phyloP scores from a whole-genome alignment of 2,888 invertebrate species.

The Cactoblastis cactorum region DNA sequence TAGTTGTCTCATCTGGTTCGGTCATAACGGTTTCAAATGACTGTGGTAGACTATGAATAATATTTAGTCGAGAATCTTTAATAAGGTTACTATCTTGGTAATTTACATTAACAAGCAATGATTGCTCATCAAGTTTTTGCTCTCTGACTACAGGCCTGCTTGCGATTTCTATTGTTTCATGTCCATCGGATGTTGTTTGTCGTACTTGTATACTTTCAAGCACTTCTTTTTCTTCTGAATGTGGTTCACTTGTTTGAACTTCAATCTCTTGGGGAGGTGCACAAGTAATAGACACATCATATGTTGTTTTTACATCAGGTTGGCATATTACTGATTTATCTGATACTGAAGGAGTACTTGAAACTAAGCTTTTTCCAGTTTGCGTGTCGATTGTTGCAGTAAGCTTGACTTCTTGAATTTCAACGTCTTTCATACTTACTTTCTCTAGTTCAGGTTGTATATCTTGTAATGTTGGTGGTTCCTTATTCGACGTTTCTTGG shows the following conservation, averaged over 20 bases:
- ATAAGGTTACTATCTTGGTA: conserved; percentile 79
- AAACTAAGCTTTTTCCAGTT: conserved; percentile 81
- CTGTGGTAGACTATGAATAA: conserved; percentile 85
- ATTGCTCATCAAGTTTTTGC: conserved; percentile 74
- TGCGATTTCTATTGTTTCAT: conserved; percentile 86
- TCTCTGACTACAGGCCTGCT: conserved; percentile 79
- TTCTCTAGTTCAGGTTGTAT: conserved; percentile 36
- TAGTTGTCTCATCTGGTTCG: conserved; percentile 90
- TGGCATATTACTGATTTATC: conserved; percentile 67
- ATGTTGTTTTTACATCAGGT: conserved; percentile 53
- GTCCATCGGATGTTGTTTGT: conserved; percentile 81
- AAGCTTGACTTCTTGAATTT: conserved; percentile 34
- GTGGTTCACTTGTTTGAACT: conserved; percentile 80
- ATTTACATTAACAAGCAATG: conserved; percentile 85
- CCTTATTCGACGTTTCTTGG: conserved; percentile 29
- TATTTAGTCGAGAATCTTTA: conserved; percentile 83
- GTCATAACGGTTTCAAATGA: conserved; percentile 90
- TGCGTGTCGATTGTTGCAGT: conserved; percentile 80
- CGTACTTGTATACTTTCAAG: conserved; percentile 83
- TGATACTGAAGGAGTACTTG: conserved; percentile 56
- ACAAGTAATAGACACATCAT: conserved; percentile 75
- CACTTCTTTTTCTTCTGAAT: conserved; percentile 67
- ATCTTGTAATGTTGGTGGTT: conserved; percentile 36
- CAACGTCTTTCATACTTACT: conserved; percentile 24
- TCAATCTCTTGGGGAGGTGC: conserved; percentile 79